Conservation (phyloP, 2,888 invertebrate species). For the Brachynemurus nebulosus region DNA sequence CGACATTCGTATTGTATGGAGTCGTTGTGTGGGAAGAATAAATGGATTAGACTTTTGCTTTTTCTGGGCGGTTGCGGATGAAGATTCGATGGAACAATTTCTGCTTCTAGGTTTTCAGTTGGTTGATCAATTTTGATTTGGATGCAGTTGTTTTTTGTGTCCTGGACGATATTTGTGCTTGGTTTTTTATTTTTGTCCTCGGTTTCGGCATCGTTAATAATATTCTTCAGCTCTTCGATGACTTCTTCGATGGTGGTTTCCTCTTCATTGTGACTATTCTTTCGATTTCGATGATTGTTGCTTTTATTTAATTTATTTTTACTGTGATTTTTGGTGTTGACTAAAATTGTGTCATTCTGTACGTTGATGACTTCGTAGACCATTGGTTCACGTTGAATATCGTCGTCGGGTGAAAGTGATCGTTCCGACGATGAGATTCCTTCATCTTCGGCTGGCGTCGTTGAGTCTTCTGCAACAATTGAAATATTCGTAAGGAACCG, state of each 20-base stretch:
- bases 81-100: conserved; percentile 63
- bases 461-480: conserved; percentile 44
- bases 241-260: conserved; percentile 79
- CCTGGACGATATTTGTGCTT: conserved; percentile 21
- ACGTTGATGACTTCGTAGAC: conserved; percentile 46
- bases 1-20: conserved; percentile 27
- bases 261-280: conserved; percentile 43
- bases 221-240: conserved; percentile 70
- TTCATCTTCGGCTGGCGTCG: conserved; percentile 74
- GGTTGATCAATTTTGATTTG: conserved; percentile 11
- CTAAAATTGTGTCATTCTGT: conserved; percentile 40
- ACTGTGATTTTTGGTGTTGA: conserved; percentile 24
- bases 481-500: background rate
- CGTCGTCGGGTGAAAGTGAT: conserved; percentile 60
- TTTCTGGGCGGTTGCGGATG: conserved; percentile 70
- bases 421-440: conserved; percentile 77
- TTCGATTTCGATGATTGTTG: conserved; percentile 19
- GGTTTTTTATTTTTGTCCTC: conserved; percentile 41
- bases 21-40: conserved; percentile 48
- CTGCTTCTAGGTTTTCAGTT: conserved; percentile 34
- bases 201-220: conserved; percentile 72
- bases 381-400: conserved; percentile 42
- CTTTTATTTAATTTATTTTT: conserved; percentile 26
- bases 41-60: conserved; percentile 54
- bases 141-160: conserved; percentile 25